A percentile compares a stretch with the other conserved stretches of the same genome.
Conservation (phyloP, 2,113 vertebrate genomes). For the Psettodes erumei region DNA sequence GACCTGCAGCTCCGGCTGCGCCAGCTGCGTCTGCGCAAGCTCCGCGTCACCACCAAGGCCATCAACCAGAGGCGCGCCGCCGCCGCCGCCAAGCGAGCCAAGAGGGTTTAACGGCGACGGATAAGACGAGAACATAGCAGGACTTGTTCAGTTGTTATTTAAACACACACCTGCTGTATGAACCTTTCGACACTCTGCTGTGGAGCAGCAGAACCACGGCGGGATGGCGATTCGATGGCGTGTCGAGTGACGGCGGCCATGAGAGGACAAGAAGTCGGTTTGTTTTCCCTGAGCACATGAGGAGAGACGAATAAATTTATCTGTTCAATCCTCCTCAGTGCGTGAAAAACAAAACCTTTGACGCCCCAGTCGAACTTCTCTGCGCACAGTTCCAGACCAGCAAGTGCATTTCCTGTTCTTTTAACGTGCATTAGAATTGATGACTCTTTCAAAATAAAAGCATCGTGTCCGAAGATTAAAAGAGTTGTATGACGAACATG, state of each 20-base stretch:
- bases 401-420: not conserved
- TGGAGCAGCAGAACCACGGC: constrained; percentile 48
- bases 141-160: constrained; percentile 34
- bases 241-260: not conserved
- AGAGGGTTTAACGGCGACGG: constrained; percentile 28
- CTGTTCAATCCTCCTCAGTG: not conserved
- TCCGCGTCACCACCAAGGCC: constrained; percentile 64
- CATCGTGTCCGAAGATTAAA: not conserved
- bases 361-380: not conserved
- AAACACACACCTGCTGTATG: not conserved
- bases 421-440: too few species aligned
- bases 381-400: not conserved
- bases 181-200: constrained; percentile 28
- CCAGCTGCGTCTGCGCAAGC: constrained; percentile 68
- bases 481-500: not conserved
- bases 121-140: constrained; percentile 42
- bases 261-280: not conserved
- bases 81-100: constrained; percentile 5
- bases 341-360: not conserved
- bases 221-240: too few species aligned
- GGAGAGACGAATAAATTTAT: too few species aligned
- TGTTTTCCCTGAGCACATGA: not conserved
- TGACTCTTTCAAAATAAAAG: not conserved
- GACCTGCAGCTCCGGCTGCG: constrained; percentile 70
- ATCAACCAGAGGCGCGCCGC: constrained; percentile 53